Base-by-base conservation (phyloP, 64 coral and sea anemone species). In the Catalaphyllia jardinei region DNA sequence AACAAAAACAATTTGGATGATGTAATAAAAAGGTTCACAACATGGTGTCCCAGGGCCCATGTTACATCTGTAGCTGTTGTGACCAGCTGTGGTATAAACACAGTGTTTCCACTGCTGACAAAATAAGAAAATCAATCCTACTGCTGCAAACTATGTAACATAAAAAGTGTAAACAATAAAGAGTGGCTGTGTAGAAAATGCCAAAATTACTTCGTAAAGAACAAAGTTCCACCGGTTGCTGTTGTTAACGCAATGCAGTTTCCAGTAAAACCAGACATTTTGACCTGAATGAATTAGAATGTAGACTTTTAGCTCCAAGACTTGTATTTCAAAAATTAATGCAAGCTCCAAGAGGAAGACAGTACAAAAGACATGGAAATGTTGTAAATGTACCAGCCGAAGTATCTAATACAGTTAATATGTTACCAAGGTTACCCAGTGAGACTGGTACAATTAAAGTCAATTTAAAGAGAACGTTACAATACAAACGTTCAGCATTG, bases 261-360 rank as follows among this genome's bases (percentile, higher is more conserved):
- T 76, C 33, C 39, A 76, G 18, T 24, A 76, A 76, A 76, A 76
- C 74, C 74, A 76, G 74, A 24, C 39, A 25, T 76, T 76, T 76
- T 76, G 31, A 76, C 74, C 18, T 76, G 11, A 76, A 76, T 76
- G 39, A 46, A 46, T 46, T 46, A 46, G 39, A 46, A 46, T 46
- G 39, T 46, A 46, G 39, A 46, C 39, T 4, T 46, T 46, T 46
- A 46, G 39, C 39, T 46, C 39, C 39, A 46, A 46, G 39, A 46
- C 39, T 46, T 46, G 39, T 4, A 46, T 46, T 46, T 46, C 39
- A 46, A 46, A 46, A 46, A 46, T 46, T 46, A 46, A 46, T 46
- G 39, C 6, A 46, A 46, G 39, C 39, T 46, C 39, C 39, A 46
- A 46, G 39, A 4, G 39, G 39, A 46, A 46, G 39, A 46, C 39